Percentiles rank a stretch among this genome's conserved stretches.
Evolutionary conservation across 2,797 vertebrate genomes (phyloP).

Genomic region (Notoglanidium macrostoma): DNA sequence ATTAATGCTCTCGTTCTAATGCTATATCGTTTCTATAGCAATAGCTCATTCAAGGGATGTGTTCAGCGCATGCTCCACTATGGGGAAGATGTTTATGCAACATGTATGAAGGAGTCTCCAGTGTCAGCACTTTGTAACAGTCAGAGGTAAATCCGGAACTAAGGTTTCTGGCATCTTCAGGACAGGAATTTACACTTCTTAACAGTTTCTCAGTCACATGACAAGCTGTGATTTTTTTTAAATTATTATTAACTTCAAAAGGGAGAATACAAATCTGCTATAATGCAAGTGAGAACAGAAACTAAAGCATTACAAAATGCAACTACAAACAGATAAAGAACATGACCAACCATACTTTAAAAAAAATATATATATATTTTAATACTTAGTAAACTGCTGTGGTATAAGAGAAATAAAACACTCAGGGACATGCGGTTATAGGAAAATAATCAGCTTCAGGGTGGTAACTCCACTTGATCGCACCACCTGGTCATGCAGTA

Average conservation of each 20-base stretch:
- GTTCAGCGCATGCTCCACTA: background rate
- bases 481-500: background rate
- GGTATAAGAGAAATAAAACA: background rate
- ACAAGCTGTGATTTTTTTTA: background rate
- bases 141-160: background rate
- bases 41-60: background rate
- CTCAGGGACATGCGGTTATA: background rate
- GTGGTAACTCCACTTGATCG: background rate
- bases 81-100: background rate
- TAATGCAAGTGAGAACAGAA: background rate
- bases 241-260: background rate
- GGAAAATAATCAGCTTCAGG: background rate
- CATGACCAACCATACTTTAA: background rate
- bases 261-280: background rate
- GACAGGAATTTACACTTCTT: background rate
- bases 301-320: background rate
- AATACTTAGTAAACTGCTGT: background rate
- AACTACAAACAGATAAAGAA: background rate
- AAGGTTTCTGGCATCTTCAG: background rate
- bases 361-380: background rate
- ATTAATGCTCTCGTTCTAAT: background rate
- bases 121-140: background rate
- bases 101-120: background rate
- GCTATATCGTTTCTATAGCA: background rate
- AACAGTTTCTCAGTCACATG: too few relatives aligned